Base-by-base conservation (phyloP, 2,797 vertebrate genomes). In the Naso thynnoides region DNA sequence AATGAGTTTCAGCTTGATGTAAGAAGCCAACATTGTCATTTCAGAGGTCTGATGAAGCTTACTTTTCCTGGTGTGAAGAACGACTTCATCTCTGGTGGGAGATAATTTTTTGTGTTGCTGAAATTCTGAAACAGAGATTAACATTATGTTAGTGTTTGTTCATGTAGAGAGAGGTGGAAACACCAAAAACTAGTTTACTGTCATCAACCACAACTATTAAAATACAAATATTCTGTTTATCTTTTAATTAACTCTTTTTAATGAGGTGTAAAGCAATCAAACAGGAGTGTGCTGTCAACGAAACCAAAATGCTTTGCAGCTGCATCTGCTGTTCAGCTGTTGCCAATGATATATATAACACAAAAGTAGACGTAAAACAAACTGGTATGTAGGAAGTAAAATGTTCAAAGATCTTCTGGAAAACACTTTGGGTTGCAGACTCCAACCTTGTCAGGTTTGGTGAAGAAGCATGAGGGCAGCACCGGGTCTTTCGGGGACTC, bases 401-500 rank as follows among this genome's bases (percentile, higher is more conserved):
- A 27, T 26, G 16, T 36, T 24, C n/a, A 2, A 8, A 27, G 9
- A 29, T 13, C 44, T 4, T 54, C 10, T 18, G 13, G 0, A 6
- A 13, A 23, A 71, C 1, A 2, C 11, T 52, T 26, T 9, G 29
- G 2, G 9, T 13, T 14, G 47, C 1, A 68, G 26, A 33, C 8
- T 57, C 85, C 10, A 81, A 99, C 98, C 97, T 99, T 99, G 90
- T 99, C 98, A 16, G 97, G 98, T 70, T 99, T 97, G 79, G 98
- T 99, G 89, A 99, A 99, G 85, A 95, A 99, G 76, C 96, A 94
- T 9, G 97, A 95, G 29, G 98, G 98, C 62, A 99, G 93, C 55
- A 99, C 97, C 0, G 98, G 98, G 87, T 99, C 98, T 94, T 99
- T 99, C 18, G 98, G 98, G 2, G 98, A 99, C 92, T 99, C 98